These are phyloP conservation scores for Ciona savignyi DNA, from an alignment of 23 tunicate genomes.

Conservation along the genomic window DNA sequence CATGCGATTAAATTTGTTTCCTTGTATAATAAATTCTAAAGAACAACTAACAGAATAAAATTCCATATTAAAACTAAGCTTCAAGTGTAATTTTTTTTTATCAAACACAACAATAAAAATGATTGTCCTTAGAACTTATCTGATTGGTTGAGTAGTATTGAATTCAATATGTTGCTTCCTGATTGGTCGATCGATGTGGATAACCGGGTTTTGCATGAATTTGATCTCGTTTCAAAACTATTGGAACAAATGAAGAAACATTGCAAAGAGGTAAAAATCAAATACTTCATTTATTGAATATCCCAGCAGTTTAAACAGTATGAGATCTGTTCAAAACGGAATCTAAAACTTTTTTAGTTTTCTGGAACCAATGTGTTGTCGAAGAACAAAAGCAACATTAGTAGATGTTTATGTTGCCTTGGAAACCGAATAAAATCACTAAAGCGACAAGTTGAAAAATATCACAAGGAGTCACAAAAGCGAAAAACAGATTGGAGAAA, in stretches of 20 bases:
- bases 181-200: constrained; percentile 38
- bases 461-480: not conserved
- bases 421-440: constrained; percentile 6
- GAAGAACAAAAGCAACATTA: constrained; percentile 6
- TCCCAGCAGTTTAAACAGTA: too few species aligned
- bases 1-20: too few species aligned
- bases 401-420: constrained; percentile 6
- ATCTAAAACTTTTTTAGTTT: too few species aligned
- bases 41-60: not conserved
- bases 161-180: constrained; percentile 21
- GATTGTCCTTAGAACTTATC: not conserved
- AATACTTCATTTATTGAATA: too few species aligned
- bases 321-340: too few species aligned
- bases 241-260: too few species aligned
- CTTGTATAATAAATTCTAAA: too few species aligned
- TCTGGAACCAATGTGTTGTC: not conserved
- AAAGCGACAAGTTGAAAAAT: not conserved
- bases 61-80: too few species aligned
- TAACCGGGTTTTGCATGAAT: too few species aligned
- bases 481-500: constrained; percentile 20
- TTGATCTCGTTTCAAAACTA: too few species aligned
- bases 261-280: too few species aligned
- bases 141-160: constrained; percentile 25
- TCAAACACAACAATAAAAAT: not conserved
- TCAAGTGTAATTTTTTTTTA: not conserved